A percentile compares a stretch with the other conserved stretches of the same genome.
Evolutionary conservation across 2,113 vertebrate genomes (phyloP).

Genomic region (Vulpes vulpes): DNA sequence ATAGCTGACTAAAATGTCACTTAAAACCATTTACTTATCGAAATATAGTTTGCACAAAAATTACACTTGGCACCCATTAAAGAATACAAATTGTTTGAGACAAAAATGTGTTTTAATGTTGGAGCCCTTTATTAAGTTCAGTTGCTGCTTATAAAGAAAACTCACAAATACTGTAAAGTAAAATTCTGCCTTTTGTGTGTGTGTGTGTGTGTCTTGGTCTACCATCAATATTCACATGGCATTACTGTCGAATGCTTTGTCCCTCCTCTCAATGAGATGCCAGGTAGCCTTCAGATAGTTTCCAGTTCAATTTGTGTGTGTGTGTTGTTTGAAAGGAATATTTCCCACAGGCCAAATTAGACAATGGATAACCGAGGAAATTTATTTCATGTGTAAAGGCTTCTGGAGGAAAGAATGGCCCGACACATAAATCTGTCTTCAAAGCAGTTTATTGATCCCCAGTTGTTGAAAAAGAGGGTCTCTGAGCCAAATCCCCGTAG

Average conservation of each 20-base stretch:
- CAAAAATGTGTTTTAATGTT: neutral
- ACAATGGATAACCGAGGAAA: constrained; percentile 20
- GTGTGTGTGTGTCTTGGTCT: neutral
- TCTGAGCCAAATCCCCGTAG: neutral
- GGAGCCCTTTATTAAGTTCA: neutral
- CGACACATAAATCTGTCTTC: constrained; percentile 63
- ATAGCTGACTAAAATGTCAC: neutral
- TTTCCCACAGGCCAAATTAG: constrained; percentile 55
- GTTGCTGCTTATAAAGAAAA: neutral
- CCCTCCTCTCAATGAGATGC: neutral
- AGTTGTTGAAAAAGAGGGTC: constrained; percentile 53
- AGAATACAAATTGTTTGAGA: neutral
- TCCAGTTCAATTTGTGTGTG: neutral
- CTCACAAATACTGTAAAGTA: neutral
- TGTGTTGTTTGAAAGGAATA: constrained; percentile 34
- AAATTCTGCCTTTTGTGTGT: neutral
- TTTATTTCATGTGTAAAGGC: constrained; percentile 59
- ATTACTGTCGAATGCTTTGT: neutral
- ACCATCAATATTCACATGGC: neutral
- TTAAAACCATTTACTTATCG: neutral
- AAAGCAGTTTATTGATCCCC: constrained; percentile 59
- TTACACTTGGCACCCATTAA: neutral
- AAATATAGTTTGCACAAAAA: neutral
- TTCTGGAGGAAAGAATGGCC: constrained; percentile 52
- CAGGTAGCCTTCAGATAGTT: neutral